Evolutionary conservation across 2,113 vertebrate species (phyloP), one percentile per base, ranked within the genome.

Genomic region (Bufo gargarizans): DNA sequence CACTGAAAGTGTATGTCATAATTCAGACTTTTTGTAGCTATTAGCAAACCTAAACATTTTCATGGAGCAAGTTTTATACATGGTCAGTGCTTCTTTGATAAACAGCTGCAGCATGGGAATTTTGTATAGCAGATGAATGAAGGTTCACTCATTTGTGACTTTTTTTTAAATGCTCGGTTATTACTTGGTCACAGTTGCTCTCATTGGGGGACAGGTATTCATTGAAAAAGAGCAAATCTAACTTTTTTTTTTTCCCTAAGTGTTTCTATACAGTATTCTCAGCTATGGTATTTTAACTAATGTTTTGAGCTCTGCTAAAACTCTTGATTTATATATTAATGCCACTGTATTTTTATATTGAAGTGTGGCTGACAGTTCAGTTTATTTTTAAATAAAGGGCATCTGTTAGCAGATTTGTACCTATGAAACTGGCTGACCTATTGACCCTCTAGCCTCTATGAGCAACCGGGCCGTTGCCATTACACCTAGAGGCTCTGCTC

Each of bases 251-350:
- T 47, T 43, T 74, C 6, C n/a, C 17, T 19, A 8, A 10, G 55
- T 69, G 6, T 6, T 71, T 84, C 12, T 71, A 43, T 53, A 55
- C 82, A 84, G 82, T 86, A 77, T 86, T 86, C 45, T 33, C 3
- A 56, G 2, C 9, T 81, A 33, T 33, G 33, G 33, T 33, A 45
- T 61, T 80, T 22, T 50, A 58, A 59, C 56, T 33, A 43, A 43
- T 13, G 58, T 13, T 22, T 67, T 47, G 82, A 53, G 49, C 33
- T 11, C 43, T 43, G 45, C 47, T n/a, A 74, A 74, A 74, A 33
- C 33, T 33, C 33, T 33, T 33, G 33, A 33, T 33, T 33, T 33
- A 33, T 33, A 33, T 33, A 33, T 33, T 33, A 33, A 33, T 33
- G 33, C 33, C 33, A 33, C 33, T 1, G 33, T 33, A 33, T 33